Conservation (phyloP, 2,797 vertebrate species). For the Heliangelus exortis region DNA sequence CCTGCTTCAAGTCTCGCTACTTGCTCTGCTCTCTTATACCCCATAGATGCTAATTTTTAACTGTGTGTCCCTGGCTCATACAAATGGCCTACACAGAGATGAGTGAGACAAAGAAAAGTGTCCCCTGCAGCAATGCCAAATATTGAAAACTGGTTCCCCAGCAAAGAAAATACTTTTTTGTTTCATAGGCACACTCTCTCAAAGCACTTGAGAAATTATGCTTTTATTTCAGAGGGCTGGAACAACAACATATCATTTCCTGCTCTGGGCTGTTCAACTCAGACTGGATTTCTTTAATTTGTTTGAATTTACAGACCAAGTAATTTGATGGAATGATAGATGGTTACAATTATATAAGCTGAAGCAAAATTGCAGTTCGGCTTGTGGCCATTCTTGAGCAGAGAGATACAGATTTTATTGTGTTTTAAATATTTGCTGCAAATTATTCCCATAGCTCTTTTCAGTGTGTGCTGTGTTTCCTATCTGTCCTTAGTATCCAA, state of each 20-base stretch:
- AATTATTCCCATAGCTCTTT: background rate
- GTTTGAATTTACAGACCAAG: background rate
- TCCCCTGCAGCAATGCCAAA: rapidly evolving
- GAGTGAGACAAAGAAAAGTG: background rate
- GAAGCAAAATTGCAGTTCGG: background rate
- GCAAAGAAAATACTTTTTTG: background rate
- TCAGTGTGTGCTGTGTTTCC: background rate
- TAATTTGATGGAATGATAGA: background rate
- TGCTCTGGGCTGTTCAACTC: background rate
- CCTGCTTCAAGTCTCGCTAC: background rate
- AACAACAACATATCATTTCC: background rate
- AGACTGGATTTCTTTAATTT: background rate
- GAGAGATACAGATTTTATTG: background rate
- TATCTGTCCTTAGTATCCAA: background rate
- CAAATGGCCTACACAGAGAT: background rate
- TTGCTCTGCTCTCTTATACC: background rate
- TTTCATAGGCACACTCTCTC: background rate
- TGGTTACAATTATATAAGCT: background rate
- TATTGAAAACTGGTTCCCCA: background rate
- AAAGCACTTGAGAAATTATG: background rate
- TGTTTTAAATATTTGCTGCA: background rate
- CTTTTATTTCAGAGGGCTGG: background rate
- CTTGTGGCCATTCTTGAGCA: background rate
- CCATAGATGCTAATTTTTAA: background rate
- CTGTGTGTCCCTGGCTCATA: background rate